phyloP scores from a whole-genome alignment of 2,113 vertebrate species.

The Rhynchomys soricoides region DNA sequence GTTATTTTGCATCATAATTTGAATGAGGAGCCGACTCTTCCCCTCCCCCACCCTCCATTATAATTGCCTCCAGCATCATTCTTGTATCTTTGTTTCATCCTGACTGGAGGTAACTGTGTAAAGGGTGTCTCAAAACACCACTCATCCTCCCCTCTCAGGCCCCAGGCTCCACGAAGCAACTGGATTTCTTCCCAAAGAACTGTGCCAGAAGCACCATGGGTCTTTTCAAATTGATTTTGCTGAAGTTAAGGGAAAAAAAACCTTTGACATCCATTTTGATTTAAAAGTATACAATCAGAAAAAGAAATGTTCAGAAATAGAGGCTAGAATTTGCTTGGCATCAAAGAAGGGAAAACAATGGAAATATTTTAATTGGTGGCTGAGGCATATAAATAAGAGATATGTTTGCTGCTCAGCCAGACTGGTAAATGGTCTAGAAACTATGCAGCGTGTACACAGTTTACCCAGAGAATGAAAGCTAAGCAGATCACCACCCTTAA shows the following conservation, averaged over 20 bases:
- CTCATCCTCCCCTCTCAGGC: not conserved
- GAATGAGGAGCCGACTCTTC: not conserved
- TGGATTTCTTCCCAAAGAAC: constrained; percentile 12
- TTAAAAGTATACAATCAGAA: constrained; percentile 12
- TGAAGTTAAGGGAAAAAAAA: not conserved
- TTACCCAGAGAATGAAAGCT: constrained; percentile 36
- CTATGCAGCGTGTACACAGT: not conserved
- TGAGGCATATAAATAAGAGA: constrained; percentile 1
- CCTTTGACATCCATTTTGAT: constrained; percentile 7
- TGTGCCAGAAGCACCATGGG: not conserved
- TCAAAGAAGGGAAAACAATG: not conserved
- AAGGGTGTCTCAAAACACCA: not conserved
- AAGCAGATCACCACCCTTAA: constrained; percentile 14
- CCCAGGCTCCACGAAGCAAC: not conserved
- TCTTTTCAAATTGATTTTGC: constrained; percentile 38
- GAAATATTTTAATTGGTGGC: constrained; percentile 20
- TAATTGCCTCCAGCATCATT: not conserved
- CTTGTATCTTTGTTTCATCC: not conserved
- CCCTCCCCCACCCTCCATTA: not conserved
- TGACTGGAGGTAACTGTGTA: not conserved
- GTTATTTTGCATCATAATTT: not conserved
- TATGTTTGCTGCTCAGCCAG: not conserved
- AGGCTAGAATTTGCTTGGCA: constrained; percentile 43
- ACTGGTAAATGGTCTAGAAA: not conserved
- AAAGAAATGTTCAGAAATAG: constrained; percentile 4